Conservation (phyloP, 2,888 invertebrate species). For the Anaspis maculata region DNA sequence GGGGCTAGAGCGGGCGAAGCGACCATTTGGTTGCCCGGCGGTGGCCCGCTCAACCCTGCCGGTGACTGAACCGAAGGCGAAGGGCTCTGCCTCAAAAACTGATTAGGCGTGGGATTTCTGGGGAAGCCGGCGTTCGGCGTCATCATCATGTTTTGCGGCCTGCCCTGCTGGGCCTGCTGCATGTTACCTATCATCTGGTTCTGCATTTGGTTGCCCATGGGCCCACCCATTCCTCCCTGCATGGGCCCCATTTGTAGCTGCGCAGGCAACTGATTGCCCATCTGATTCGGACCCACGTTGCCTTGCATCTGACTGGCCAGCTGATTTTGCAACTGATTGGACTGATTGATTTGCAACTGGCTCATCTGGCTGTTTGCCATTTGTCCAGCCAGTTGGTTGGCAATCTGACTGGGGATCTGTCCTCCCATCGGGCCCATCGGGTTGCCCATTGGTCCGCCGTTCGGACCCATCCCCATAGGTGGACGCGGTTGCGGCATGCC, state of each 20-base stretch:
- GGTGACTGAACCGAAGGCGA: slow-evolving; percentile 68
- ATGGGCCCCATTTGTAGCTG: slow-evolving; percentile 35
- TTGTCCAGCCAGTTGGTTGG: slow-evolving; percentile 22
- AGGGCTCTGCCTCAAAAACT: slow-evolving; percentile 73
- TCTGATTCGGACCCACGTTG: slow-evolving; percentile 34
- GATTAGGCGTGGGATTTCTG: slow-evolving; percentile 62
- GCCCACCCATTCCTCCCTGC: slow-evolving; percentile 33
- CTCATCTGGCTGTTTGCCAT: slow-evolving; percentile 29
- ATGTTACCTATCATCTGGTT: slow-evolving; percentile 31
- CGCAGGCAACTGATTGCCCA: slow-evolving; percentile 28
- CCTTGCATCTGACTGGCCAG: slow-evolving; percentile 44
- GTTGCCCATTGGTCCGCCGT: slow-evolving; percentile 43
- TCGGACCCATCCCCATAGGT: slow-evolving; percentile 40
- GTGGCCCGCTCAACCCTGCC: slow-evolving; percentile 44
- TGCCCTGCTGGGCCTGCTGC: slow-evolving; percentile 6
- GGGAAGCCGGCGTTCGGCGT: slow-evolving; percentile 39
- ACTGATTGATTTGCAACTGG: too few species aligned
- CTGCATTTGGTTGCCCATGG: slow-evolving; percentile 31
- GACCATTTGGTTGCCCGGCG: slow-evolving; percentile 53
- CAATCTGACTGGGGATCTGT: slow-evolving; percentile 36
- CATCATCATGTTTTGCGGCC: slow-evolving; percentile 39
- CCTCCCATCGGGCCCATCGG: slow-evolving; percentile 35
- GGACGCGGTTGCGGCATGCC: slow-evolving; percentile 39
- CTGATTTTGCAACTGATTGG: slow-evolving; percentile 38
- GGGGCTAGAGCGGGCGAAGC: slow-evolving; percentile 62